Base-by-base conservation (phyloP, 2,797 vertebrate genomes). In the Scomberomorus guttatus region DNA sequence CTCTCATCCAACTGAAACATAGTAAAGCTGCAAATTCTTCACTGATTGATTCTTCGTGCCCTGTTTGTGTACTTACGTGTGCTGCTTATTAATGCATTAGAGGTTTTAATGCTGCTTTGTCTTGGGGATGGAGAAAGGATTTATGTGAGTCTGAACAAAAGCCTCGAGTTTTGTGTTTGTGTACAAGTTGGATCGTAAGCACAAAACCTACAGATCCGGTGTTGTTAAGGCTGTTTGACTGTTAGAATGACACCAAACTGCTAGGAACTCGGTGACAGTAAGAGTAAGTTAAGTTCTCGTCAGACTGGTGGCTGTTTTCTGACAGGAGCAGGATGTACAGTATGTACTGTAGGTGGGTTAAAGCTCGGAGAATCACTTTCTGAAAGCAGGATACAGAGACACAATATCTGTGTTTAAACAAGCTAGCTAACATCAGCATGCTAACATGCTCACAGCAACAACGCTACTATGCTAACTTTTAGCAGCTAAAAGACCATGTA, bases 21-120 rank as follows among this genome's bases (percentile, higher is more conserved):
- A 68, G 77, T 48, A 68, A 46, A 64, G 77, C 67, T 85, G 48
- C 32, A 60, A 63, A 77, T 77, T 84, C 57, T 72, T 66, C 55
- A 29, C 20, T 51, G 72, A 70, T 61, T 71, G 46, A 80, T 67
- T 75, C 34, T 65, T 75, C 39, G 32, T 32, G 80, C 34, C n/a
- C 51, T 77, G 70, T 77, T 69, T 77, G 78, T 81, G 52, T 73
- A n/a, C 81, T 74, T 81, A 42, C 32, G 46, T 22, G 9, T 22
- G 39, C 55, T 80, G 64, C 62, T 75, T 79, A 60, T 81, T 51
- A 50, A 57, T 77, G 82, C 51, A 84, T 84, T 84, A 84, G 64
- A 44, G 48, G 69, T 70, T 70, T 80, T 87, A 86, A 79, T 79
- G 70, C 51, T 70, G 67, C 82, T 82, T 76, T 81, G 72, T 87